Evolutionary conservation across 2,113 vertebrate genomes (phyloP).

Genomic region (Sapayoa aenigma): DNA sequence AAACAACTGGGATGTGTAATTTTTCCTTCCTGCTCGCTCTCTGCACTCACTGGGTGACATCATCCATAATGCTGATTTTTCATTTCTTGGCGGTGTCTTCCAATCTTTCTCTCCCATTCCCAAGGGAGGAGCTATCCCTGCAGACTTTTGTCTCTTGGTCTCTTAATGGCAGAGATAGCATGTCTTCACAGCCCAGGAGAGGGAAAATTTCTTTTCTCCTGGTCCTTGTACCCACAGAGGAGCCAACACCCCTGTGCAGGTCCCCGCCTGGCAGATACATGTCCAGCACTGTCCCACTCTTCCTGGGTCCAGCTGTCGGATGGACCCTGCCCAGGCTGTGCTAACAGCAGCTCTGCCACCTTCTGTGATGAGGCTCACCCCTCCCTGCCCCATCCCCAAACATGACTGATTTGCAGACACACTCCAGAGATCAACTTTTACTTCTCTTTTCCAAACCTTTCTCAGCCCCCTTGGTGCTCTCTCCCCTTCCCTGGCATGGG

Average conservation of each 20-base stretch:
- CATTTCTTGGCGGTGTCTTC: background rate
- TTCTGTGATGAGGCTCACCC: background rate
- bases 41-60: background rate
- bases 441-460: background rate
- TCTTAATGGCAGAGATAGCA: accelerated
- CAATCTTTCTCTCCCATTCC: background rate
- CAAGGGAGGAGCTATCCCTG: background rate
- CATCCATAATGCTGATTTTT: background rate
- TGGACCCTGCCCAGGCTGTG: background rate
- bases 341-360: background rate
- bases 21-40: background rate
- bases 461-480: background rate
- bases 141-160: background rate
- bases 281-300: background rate
- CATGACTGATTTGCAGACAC: background rate
- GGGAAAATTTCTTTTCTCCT: background rate
- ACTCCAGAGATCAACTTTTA: background rate
- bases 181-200: background rate
- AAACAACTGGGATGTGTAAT: background rate
- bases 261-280: background rate
- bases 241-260: background rate
- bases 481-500: background rate
- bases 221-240: background rate
- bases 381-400: background rate
- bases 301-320: too few species aligned